Base-by-base conservation (phyloP, 2,113 vertebrate species). In the Pseudorhombus dupliciocellatus region DNA sequence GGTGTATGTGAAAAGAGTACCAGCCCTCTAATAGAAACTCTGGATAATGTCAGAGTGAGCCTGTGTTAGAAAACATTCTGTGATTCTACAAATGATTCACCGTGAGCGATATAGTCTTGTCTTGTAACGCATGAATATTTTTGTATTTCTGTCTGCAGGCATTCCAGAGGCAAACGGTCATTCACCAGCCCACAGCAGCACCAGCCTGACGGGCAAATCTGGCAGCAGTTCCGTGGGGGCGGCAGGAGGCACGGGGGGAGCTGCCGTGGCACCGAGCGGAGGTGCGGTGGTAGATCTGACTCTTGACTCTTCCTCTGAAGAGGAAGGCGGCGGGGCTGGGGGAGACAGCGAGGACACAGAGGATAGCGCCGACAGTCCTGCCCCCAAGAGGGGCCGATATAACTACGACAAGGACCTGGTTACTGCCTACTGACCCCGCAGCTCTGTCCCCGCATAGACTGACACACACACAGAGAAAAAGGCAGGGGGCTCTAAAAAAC, bases 371-470 rank as follows among this genome's bases (percentile, higher is more conserved):
- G 95, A 95, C 56, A 96, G 95, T 73, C 95, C 96, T 31, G 91
- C 95, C 70, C 94, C 95, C 21, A 98, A 98, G 86, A 94, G 93
- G 75, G 91, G 97, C 56, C 94, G 96, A 91, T 97, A 97, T 91
- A 93, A 95, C 75, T 98, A 96, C 0, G 96, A 96, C 90, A 98
- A 99, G 89, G 97, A 96, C 91, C 92, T 98, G 85, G 96, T 98
- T 84, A 97, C 97, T 18, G 97, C 97, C 77, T 99, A 97, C 95
- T 99, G 97, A 98, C 94, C 84, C 79, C 53, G 22, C 78, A 55
- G 64, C 77, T 78, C 77, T 86, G 77, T 83, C 75, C 81, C 89
- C 83, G 87, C 83, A 79, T 37, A 70, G 85, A 89, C 84, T 89
- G 87, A 91, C 68, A 77, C 78, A 79, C 70, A 83, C 77, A 87